Evolutionary conservation across 2,888 invertebrate species (phyloP).

Genomic region (Drosophila engyochracea): DNA sequence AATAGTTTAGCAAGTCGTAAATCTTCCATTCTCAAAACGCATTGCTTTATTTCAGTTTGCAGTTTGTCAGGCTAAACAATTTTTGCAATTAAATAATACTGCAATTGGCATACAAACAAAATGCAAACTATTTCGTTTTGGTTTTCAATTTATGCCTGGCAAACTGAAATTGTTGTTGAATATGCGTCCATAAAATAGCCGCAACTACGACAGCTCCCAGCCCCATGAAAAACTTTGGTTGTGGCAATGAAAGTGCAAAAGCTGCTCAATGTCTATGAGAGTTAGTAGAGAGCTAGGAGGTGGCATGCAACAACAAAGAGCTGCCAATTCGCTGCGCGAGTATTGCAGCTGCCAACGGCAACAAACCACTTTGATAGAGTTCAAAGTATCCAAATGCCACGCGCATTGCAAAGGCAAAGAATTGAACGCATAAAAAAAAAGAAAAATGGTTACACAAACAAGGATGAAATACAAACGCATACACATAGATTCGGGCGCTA

Average conservation of each 20-base stretch:
- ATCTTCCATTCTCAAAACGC: slow-evolving; percentile 59
- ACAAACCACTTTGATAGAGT: slow-evolving; percentile 72
- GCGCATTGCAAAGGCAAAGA: slow-evolving; percentile 38
- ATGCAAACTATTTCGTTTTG: slow-evolving; percentile 67
- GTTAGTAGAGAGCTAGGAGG: slow-evolving; percentile 22
- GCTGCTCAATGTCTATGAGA: slow-evolving; percentile 58
- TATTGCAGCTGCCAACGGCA: slow-evolving; percentile 59
- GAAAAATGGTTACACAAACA: slow-evolving; percentile 39
- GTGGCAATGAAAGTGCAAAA: slow-evolving; percentile 51
- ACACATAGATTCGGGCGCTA: slow-evolving; percentile 53
- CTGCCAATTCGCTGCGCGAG: slow-evolving; percentile 29
- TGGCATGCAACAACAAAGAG: slow-evolving; percentile 8
- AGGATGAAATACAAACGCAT: slow-evolving; percentile 22
- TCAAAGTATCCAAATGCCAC: slow-evolving; percentile 69
- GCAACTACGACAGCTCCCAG: slow-evolving; percentile 62
- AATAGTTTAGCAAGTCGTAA: slow-evolving; percentile 70
- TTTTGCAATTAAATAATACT: slow-evolving; percentile 77
- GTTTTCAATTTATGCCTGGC: slow-evolving; percentile 55
- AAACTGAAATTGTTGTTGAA: slow-evolving; percentile 42
- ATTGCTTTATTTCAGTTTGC: slow-evolving; percentile 30
- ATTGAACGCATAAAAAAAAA: slow-evolving; percentile 16
- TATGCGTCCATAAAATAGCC: slow-evolving; percentile 75
- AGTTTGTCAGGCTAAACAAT: slow-evolving; percentile 66
- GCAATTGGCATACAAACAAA: slow-evolving; percentile 70
- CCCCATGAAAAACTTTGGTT: slow-evolving; percentile 19